phyloP scores from a whole-genome alignment of 2,888 invertebrate species.

The Parascotia fuliginaria region DNA sequence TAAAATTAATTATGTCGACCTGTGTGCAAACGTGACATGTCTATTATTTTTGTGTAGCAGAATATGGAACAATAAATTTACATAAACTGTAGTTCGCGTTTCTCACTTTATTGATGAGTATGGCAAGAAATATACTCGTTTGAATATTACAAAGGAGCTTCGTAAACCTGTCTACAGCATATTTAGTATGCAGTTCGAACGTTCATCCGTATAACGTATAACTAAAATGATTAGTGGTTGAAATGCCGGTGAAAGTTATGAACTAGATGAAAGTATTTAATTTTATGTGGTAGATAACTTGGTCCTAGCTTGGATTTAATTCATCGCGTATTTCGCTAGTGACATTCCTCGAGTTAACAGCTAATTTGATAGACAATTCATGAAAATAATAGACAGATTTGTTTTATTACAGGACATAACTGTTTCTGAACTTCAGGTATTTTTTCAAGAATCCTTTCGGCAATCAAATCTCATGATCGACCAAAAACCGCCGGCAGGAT shows the following conservation, averaged over 20 bases:
- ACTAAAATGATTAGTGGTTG: conserved; percentile 33
- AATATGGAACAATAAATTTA: conserved; percentile 43
- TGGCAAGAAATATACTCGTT: conserved; percentile 21
- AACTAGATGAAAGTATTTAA: too few relatives aligned
- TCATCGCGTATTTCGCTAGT: too few relatives aligned
- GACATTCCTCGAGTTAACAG: too few relatives aligned
- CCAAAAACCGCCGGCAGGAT: too few relatives aligned
- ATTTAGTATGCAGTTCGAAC: too few relatives aligned
- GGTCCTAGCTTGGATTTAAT: conserved; percentile 2
- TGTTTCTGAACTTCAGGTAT: too few relatives aligned
- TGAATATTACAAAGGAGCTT: conserved; percentile 32
- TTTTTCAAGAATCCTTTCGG: too few relatives aligned
- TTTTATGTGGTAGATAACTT: conserved; percentile 21
- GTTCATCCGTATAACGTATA: conserved; percentile 33
- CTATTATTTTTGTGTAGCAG: conserved; percentile 54
- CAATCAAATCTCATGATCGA: too few relatives aligned
- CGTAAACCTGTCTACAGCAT: conserved; percentile 29
- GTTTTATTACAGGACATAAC: too few relatives aligned
- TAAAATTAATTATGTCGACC: conserved; percentile 60
- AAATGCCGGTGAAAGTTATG: conserved; percentile 22
- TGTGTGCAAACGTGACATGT: conserved; percentile 57
- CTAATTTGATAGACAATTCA: too few relatives aligned
- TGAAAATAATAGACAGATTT: too few relatives aligned
- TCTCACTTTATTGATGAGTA: conserved; percentile 62
- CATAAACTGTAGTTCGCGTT: conserved; percentile 67